Evolutionary conservation across 2,113 vertebrate genomes (phyloP).

Genomic region (Phalacrocorax pelagicus): DNA sequence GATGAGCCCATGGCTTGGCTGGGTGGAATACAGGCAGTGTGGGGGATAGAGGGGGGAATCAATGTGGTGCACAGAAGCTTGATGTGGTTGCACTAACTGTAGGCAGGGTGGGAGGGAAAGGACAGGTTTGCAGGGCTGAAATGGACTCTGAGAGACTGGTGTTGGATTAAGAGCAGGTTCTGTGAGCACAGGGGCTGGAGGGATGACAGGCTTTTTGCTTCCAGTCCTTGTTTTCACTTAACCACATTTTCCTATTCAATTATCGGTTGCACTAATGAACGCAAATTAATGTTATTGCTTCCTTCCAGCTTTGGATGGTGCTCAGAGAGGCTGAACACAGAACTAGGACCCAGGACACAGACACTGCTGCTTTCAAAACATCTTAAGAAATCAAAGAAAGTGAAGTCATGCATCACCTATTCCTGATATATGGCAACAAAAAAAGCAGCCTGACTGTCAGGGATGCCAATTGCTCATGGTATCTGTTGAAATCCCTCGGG

Average conservation of each 20-base stretch:
- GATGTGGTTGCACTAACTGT: fast-evolving
- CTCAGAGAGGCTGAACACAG: background rate
- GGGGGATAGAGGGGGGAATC: background rate
- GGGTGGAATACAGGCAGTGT: background rate
- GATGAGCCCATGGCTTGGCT: background rate
- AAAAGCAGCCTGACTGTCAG: background rate
- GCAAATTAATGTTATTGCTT: background rate
- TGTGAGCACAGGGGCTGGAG: background rate
- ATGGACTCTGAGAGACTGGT: too few relatives aligned
- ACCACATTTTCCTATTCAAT: background rate
- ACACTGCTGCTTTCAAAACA: background rate
- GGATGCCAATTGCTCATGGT: fast-evolving
- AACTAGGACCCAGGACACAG: background rate
- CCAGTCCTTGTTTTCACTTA: background rate
- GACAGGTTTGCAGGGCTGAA: background rate
- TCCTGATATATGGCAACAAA: background rate
- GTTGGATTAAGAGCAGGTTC: too few relatives aligned
- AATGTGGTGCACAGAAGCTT: fast-evolving
- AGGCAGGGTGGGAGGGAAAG: background rate
- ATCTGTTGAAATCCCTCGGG: background rate
- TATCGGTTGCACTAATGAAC: background rate
- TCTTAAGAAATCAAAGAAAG: background rate
- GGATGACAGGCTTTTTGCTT: background rate
- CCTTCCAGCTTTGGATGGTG: background rate
- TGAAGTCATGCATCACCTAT: fast-evolving